Evolutionary conservation across 2,797 vertebrate species (phyloP).

Genomic region (Coreius guichenoti): DNA sequence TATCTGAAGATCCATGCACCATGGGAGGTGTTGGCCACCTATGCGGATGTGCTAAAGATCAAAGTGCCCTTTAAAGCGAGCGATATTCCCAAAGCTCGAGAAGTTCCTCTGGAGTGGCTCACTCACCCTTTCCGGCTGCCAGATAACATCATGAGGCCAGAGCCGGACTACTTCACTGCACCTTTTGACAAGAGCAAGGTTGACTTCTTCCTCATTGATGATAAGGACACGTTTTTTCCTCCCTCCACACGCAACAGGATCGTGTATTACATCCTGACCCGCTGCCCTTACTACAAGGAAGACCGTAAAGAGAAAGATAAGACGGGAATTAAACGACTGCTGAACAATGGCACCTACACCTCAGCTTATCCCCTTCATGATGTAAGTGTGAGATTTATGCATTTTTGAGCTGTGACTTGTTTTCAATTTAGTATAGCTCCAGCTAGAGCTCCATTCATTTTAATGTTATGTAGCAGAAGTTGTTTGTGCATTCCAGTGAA

Average conservation of each 20-base stretch:
- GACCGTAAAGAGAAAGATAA: constrained; percentile 88
- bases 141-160: constrained; percentile 85
- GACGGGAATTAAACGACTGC: constrained; percentile 92
- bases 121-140: constrained; percentile 85
- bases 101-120: constrained; percentile 82
- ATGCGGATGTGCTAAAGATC: constrained; percentile 93
- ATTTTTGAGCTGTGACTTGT: neutral
- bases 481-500: neutral
- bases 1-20: constrained; percentile 97
- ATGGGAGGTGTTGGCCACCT: constrained; percentile 93
- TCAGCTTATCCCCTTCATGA: constrained; percentile 95
- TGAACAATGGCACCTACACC: constrained; percentile 89
- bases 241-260: constrained; percentile 95
- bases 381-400: constrained; percentile 74
- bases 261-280: constrained; percentile 95
- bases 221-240: constrained; percentile 88
- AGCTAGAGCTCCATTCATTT: neutral
- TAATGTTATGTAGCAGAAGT: neutral
- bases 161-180: constrained; percentile 90
- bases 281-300: constrained; percentile 86
- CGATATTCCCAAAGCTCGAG: constrained; percentile 78
- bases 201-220: constrained; percentile 90
- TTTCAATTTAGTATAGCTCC: neutral
- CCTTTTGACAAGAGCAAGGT: constrained; percentile 89
- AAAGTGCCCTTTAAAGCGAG: constrained; percentile 91